phyloP scores from a whole-genome alignment of 2,113 vertebrate species.

The Capreolus pygargus region DNA sequence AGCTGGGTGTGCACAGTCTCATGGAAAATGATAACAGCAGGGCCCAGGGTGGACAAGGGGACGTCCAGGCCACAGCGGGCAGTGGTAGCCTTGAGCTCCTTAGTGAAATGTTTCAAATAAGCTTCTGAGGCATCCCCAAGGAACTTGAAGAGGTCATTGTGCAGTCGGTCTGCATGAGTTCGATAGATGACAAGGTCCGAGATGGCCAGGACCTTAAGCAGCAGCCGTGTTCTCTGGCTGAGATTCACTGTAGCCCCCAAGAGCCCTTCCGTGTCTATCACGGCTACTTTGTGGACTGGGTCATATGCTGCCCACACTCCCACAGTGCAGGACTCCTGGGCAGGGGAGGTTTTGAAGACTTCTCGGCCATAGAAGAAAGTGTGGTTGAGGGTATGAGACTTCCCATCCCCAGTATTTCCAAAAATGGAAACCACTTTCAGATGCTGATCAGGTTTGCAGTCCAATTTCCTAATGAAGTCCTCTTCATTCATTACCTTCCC shows the following conservation, averaged over 20 bases:
- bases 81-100: conserved; percentile 97
- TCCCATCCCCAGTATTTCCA: conserved; percentile 98
- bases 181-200: conserved; percentile 98
- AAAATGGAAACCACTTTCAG: conserved; percentile 99
- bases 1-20: conserved; percentile 98
- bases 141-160: conserved; percentile 99
- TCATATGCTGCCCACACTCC: conserved; percentile 98
- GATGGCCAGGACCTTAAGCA: conserved; percentile 96
- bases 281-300: conserved; percentile 91
- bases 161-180: conserved; percentile 96
- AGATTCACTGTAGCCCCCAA: conserved; percentile 95
- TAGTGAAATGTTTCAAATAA: conserved; percentile 97
- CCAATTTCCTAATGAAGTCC: conserved; percentile 92
- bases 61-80: conserved; percentile 96
- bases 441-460: conserved; percentile 92
- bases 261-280: conserved; percentile 97
- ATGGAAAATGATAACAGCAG: conserved; percentile 97
- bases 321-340: conserved; percentile 97
- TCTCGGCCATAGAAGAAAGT: conserved; percentile 97
- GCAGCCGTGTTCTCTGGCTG: conserved; percentile 95
- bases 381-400: conserved; percentile 98
- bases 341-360: conserved; percentile 97
- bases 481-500: conserved; percentile 92
- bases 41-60: conserved; percentile 95
- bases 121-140: conserved; percentile 97